A percentile compares a stretch with the other conserved stretches of the same genome.
Conservation (phyloP, 2,113 vertebrate species). For the Hylia prasina region DNA sequence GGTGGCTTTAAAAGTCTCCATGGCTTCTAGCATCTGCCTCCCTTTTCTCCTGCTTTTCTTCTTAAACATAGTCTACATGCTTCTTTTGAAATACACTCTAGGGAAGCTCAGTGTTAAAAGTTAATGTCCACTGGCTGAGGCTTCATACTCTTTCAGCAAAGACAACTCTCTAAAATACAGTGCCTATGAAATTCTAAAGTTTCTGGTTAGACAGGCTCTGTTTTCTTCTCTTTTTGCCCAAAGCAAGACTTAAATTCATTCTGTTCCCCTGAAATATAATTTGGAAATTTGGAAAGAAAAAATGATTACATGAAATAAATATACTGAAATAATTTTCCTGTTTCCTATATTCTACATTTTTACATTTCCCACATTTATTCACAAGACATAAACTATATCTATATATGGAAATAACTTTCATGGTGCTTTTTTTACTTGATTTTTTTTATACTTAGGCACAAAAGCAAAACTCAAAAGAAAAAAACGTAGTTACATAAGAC, state of each 20-base stretch:
- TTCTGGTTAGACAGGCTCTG: background rate
- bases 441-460: background rate
- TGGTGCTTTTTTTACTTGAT: background rate
- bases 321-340: background rate
- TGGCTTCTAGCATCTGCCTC: background rate
- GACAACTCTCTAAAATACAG: background rate
- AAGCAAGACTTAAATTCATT: background rate
- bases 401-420: background rate
- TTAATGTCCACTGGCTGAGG: background rate
- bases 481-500: background rate
- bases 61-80: background rate
- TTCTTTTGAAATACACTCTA: background rate
- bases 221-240: background rate
- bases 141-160: background rate
- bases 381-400: background rate
- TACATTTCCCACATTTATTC: background rate
- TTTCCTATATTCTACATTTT: background rate
- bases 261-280: background rate
- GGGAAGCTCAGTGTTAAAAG: slow-evolving; percentile 2
- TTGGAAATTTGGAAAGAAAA: background rate
- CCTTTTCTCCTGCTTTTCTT: background rate
- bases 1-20: background rate
- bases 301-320: background rate
- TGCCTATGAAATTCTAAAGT: background rate
- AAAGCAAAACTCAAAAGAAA: background rate